Base-by-base conservation (phyloP, 2,888 invertebrate genomes). In the Autographa pulchrina region DNA sequence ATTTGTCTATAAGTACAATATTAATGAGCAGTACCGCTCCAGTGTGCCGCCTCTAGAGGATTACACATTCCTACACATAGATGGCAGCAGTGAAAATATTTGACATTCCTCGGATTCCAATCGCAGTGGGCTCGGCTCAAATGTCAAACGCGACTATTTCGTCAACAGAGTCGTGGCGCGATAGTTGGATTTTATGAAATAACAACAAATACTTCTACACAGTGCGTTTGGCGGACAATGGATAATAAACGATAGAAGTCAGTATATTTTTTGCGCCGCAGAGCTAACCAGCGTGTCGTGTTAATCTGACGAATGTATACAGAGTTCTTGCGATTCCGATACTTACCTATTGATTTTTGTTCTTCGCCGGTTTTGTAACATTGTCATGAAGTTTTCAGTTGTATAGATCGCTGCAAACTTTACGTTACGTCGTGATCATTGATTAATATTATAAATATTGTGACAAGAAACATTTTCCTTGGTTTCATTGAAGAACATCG, bases 111-210 rank as follows among this genome's bases (percentile, higher is more conserved):
- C 87, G 92, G 96, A 97, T 97, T 96, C 97, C 97, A 89, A 93
- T 92, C 94, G 96, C 96, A 94, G 96, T 96, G 96, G 97, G 96
- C 97, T 96, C 96, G 97, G 96, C 96, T 96, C 96, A 97, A 97
- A 97, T 97, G 97, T 97, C 97, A 97, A 97, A 97, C 96, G 96
- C 93, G 92, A 95, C 94, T 96, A 96, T 96, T 96, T 96, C 96
- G 94, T 96, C 96, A 96, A 96, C 95, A 96, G 95, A 94, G 91
- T 91, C 93, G 94, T 93, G 93, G 94, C 94, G 95, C 93, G 95
- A 90, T 93, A 95, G 95, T 94, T 95, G 96, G 92, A 92, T 94
- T 94, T 94, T 92, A 92, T 93, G 88, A 94, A 95, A 92, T 94
- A 94, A 93, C 89, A 95, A 95, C 92, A 94, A 95, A 94, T 93